A percentile compares a stretch with the other conserved stretches of the same genome.
Evolutionary conservation across 1,140 invertebrate genomes (phyloP).

Genomic region (Conus betulinus): DNA sequence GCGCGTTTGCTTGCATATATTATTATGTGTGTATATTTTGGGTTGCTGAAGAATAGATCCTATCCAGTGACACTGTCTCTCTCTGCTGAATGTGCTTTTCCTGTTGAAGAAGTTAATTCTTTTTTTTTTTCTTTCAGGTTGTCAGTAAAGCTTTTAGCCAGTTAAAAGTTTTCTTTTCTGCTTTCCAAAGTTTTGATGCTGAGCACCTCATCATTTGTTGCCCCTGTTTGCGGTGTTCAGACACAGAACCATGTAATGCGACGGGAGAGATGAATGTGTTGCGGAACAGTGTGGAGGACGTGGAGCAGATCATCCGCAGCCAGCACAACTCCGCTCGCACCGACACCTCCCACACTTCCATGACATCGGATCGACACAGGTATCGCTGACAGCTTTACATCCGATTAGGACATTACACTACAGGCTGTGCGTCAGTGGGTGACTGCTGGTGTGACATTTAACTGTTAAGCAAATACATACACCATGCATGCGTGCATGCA

Average conservation of each 20-base stretch:
- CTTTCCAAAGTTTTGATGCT: conserved; percentile 37
- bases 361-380: conserved; percentile 7
- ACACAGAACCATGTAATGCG: conserved; percentile 13
- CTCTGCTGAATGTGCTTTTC: too few species aligned
- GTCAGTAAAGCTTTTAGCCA: neutral
- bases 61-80: too few species aligned
- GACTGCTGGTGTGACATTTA: too few species aligned
- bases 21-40: too few species aligned
- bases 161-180: neutral
- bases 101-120: too few species aligned
- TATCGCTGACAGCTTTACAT: neutral
- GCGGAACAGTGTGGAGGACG: conserved; percentile 35
- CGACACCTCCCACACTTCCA: conserved; percentile 7
- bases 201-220: conserved; percentile 19
- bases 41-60: too few species aligned
- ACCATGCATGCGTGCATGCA: too few species aligned
- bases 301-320: conserved; percentile 26
- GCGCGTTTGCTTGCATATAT: too few species aligned
- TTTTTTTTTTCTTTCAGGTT: too few species aligned
- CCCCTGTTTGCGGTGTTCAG: neutral
- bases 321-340: conserved; percentile 26
- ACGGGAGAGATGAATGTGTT: conserved; percentile 8
- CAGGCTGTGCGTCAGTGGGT: too few species aligned
- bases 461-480: too few species aligned
- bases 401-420: too few species aligned